Conservation (phyloP, 2,113 vertebrate species). For the Stegastes partitus region DNA sequence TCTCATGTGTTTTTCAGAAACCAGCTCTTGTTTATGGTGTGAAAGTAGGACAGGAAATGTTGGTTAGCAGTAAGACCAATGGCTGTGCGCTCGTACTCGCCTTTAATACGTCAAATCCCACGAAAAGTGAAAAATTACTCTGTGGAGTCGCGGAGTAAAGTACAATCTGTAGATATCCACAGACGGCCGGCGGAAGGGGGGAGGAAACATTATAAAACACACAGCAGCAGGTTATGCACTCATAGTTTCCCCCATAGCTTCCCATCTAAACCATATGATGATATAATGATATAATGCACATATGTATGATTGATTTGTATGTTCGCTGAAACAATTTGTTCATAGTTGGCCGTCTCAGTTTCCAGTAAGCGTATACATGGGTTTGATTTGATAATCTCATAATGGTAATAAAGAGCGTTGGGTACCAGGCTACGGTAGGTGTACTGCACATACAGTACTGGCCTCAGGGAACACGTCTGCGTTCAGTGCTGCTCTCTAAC, state of each 20-base stretch:
- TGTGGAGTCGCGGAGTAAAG: not conserved
- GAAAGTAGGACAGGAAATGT: slow-evolving; percentile 20
- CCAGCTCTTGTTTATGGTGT: not conserved
- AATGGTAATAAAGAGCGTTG: slow-evolving; percentile 11
- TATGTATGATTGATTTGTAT: slow-evolving; percentile 24
- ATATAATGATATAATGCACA: slow-evolving; percentile 3
- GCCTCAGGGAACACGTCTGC: not conserved
- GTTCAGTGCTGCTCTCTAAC: slow-evolving; percentile 10
- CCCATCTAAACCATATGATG: slow-evolving; percentile 24
- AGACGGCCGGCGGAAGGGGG: not conserved
- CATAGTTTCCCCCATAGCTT: slow-evolving; percentile 23
- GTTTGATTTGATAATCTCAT: slow-evolving; percentile 7
- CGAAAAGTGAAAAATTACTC: slow-evolving; percentile 14
- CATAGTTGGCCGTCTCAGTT: not conserved
- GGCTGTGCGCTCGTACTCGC: slow-evolving; percentile 1
- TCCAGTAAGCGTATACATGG: slow-evolving; percentile 1
- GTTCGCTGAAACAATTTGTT: slow-evolving; percentile 17
- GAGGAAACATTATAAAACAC: slow-evolving; percentile 13
- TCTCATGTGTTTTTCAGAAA: slow-evolving; percentile 41
- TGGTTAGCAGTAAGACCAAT: slow-evolving; percentile 1
- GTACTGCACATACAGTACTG: not conserved
- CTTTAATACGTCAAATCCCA: slow-evolving; percentile 39
- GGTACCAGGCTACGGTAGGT: slow-evolving; percentile 5
- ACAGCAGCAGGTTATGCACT: not conserved
- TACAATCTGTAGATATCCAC: slow-evolving; percentile 12